Evolutionary conservation across 2,888 invertebrate species (phyloP), one percentile per base, ranked within the genome.

Genomic region (Achlya flavicornis): DNA sequence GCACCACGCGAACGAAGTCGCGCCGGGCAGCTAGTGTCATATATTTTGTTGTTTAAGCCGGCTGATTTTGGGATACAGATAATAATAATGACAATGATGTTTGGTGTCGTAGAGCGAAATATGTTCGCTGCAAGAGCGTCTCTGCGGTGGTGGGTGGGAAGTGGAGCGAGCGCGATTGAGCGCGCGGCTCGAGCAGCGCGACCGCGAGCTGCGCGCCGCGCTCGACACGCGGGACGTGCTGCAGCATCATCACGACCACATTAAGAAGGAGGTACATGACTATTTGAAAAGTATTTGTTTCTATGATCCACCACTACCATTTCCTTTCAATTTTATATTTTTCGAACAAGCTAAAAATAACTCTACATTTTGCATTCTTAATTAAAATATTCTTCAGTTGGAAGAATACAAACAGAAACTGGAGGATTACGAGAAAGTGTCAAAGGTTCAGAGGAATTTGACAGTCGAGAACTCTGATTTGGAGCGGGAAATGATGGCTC

Each of bases 371-470:
- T 16, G 16, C 7, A 48, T 10, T 14, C 38, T 46, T 26, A 6
- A 62, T 33, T 10, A 58, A n/a, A 33, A 12, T 33, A 46, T 58
- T 19, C 10, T 26, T 77, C 76, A 96, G 95, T 95, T 97, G 81
- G 98, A 98, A 74, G 98, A 97, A 81, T 89, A 97, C 3, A 95
- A 95, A 72, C 95, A 96, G 75, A 97, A 97, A 84, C 86, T 98
- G 43, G 97, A 97, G 80, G 98, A 98, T 87, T 98, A 96, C 84
- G 97, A 97, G 81, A 96, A 96, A 84, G 96, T 98, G 3, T 96
- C 96, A 58, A 97, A 98, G 89, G 95, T 97, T 19, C 97, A 98
- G 80, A 94, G 96, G 70, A 97, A 96, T 65, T 94, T 97, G 58
- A 96, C 96, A 63, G 96, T 96, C 3, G 97, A 97, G 75, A 97